Evolutionary conservation across 2,797 vertebrate species (phyloP), one percentile per base, ranked within the genome.

Genomic region (Parauchenoglanis punctatus): DNA sequence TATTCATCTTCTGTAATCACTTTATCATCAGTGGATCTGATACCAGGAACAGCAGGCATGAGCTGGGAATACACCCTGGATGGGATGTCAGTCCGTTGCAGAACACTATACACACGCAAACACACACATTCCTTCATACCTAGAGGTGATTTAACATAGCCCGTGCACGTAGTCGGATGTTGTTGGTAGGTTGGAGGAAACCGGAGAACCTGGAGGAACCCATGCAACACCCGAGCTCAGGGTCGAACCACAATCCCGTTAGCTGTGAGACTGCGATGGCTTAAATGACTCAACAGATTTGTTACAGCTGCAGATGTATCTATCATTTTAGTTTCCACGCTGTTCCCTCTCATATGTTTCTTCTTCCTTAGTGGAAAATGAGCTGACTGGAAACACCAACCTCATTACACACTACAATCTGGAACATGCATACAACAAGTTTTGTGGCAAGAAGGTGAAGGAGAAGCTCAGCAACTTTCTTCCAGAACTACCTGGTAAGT

Each of bases 391-490:
- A 35, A 99, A 98, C 95, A 98, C 97, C 40, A 99, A 99, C 94
- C 95, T 99, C 89, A 99, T 99, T 91, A 98, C 98, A 13, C 98
- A 99, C 94, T 99, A 99, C 94, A 99, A 97, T 93, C 93, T 99
- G 94, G 98, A 99, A 87, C 98, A 99, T 28, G 96, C 97, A 81
- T 99, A 98, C 93, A 98, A 98, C 93, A 99, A 98, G 82, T 99
- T 99, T 94, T 99, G 98, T 81, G 97, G 98, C 15, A 99, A 99
- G 94, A 99, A 99, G 89, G 98, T 99, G 92, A 99, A 99, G 89
- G 98, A 99, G 92, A 99, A 99, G 90, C 97, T 99, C 90, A 99
- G 98, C 93, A 99, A 99, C 95, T 99, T 99, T 89, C 95, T 99
- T 54, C 98, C 98, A 1, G 98, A 99, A 93, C 93, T 99, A 91